Evolutionary conservation across 37 sponge, comb jelly and placozoan species (phyloP).

Genomic region (Diacarnus erythraeanus): DNA sequence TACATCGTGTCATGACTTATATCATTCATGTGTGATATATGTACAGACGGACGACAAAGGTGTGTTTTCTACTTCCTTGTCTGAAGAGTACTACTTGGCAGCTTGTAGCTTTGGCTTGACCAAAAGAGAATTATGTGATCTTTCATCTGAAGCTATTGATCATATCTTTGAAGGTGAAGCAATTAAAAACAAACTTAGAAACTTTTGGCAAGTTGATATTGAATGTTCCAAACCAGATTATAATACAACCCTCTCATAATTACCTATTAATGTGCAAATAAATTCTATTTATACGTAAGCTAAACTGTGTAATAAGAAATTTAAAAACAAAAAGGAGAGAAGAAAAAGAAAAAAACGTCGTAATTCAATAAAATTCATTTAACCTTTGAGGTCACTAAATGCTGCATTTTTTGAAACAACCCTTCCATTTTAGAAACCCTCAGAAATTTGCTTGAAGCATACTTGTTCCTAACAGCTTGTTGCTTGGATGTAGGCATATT

Average conservation of each 20-base stretch:
- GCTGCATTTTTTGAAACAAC: constrained; percentile 23
- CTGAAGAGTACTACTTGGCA: constrained; percentile 72
- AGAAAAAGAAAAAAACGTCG: background rate
- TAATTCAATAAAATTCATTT: background rate
- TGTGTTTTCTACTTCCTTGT: constrained; percentile 67
- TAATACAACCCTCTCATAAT: background rate
- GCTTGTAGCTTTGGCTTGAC: constrained; percentile 39
- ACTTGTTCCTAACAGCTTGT: constrained; percentile 93
- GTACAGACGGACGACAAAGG: constrained; percentile 89
- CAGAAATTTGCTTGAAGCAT: constrained; percentile 81
- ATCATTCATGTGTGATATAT: too few species aligned
- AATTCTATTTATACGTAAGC: background rate
- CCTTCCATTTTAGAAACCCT: constrained; percentile 53
- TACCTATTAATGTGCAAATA: background rate
- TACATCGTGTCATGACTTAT: background rate
- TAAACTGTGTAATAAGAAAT: background rate
- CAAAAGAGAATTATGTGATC: constrained; percentile 22
- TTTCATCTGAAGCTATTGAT: constrained; percentile 43
- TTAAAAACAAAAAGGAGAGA: background rate
- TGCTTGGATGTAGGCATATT: constrained; percentile 77
- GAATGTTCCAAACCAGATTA: background rate
- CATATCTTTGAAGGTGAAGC: constrained; percentile 51
- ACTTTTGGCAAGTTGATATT: background rate
- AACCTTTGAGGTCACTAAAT: background rate
- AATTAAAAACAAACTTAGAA: background rate